Conservation (phyloP, 2,797 vertebrate species). For the Labeo calbasu region DNA sequence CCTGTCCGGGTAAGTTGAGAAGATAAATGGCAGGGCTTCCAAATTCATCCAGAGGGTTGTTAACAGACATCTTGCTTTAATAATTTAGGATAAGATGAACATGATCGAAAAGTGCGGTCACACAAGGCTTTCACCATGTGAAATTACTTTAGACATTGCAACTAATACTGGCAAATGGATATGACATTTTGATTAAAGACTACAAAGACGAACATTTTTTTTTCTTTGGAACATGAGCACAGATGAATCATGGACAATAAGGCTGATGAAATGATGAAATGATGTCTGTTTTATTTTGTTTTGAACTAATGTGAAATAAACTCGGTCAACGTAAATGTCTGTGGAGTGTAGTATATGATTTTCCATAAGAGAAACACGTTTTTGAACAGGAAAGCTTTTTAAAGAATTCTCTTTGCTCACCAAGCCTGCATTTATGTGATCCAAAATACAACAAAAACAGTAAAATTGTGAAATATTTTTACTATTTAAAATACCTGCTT, state of each 20-base stretch:
- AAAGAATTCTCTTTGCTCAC: too few species aligned
- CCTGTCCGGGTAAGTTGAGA: conserved; percentile 82
- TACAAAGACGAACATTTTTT: neutral
- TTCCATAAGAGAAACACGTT: neutral
- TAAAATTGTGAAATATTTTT: too few species aligned
- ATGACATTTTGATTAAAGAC: neutral
- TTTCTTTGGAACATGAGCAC: neutral
- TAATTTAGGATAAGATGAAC: neutral
- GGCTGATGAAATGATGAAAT: too few species aligned
- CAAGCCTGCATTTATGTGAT: too few species aligned
- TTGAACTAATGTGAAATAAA: neutral
- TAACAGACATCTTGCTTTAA: neutral
- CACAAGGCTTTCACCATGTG: neutral
- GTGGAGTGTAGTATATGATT: neutral
- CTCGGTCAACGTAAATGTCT: neutral
- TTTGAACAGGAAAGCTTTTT: too few species aligned
- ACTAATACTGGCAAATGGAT: neutral
- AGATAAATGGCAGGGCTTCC: conserved; percentile 3
- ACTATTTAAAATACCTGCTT: too few species aligned
- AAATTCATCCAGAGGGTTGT: neutral
- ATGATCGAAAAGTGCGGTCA: neutral
- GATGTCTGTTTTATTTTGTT: neutral
- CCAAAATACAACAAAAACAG: too few species aligned
- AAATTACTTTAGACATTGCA: neutral
- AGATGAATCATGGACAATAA: neutral